Conservation (phyloP, 2,113 vertebrate genomes). For the Trinectes maculatus region DNA sequence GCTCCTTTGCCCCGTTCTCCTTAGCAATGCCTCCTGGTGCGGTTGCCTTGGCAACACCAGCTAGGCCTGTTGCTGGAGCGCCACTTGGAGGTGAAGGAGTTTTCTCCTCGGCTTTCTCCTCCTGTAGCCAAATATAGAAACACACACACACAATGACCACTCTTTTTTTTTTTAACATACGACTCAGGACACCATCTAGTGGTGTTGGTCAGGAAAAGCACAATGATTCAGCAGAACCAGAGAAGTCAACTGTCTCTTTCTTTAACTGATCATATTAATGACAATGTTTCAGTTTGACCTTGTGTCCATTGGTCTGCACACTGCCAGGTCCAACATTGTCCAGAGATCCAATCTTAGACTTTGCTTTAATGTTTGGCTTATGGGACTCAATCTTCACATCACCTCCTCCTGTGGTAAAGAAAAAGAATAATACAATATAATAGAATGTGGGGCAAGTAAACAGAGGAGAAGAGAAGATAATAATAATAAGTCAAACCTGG, state of each 20-base stretch:
- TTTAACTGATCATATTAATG: not conserved
- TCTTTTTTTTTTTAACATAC: no score
- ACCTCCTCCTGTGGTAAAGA: slow-evolving; percentile 84
- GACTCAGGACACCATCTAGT: slow-evolving; percentile 51
- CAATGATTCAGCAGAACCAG: slow-evolving; percentile 51
- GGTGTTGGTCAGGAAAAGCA: slow-evolving; percentile 31
- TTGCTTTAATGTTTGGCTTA: slow-evolving; percentile 89
- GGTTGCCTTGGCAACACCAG: slow-evolving; percentile 70
- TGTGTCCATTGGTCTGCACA: slow-evolving; percentile 79
- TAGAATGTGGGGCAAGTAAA: not conserved
- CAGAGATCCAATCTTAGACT: slow-evolving; percentile 90
- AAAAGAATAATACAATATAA: not conserved
- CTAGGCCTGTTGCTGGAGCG: slow-evolving; percentile 72
- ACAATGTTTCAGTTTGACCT: slow-evolving; percentile 81
- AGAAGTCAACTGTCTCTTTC: not conserved
- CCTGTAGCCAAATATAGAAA: slow-evolving; percentile 74
- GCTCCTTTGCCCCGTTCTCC: slow-evolving; percentile 86
- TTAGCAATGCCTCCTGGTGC: slow-evolving; percentile 76
- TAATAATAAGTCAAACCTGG: slow-evolving; percentile 81
- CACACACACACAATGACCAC: not conserved
- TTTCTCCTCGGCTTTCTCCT: slow-evolving; percentile 82
- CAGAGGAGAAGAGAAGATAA: not conserved
- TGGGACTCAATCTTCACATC: slow-evolving; percentile 92
- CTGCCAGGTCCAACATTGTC: slow-evolving; percentile 86
- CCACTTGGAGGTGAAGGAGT: slow-evolving; percentile 78